Evolutionary conservation across 1,140 invertebrate genomes (phyloP).

Genomic region (Planococcus citri): DNA sequence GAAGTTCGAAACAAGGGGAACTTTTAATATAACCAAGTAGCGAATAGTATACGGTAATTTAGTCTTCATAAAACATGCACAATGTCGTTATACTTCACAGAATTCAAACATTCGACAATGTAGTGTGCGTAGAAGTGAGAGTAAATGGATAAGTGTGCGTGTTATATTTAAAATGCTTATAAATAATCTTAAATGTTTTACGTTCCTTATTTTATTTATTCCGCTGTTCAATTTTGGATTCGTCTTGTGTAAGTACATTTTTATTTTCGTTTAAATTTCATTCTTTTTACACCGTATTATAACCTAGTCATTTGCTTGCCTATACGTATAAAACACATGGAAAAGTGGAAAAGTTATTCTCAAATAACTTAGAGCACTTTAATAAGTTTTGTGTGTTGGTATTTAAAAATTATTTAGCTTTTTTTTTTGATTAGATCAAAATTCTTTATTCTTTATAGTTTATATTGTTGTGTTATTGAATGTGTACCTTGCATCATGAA

Average conservation of each 20-base stretch:
- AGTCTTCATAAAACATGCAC: constrained; percentile 17
- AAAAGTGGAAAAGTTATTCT: too few relatives aligned
- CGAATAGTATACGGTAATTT: constrained; percentile 14
- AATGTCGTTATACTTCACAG: constrained; percentile 1
- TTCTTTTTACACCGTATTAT: too few relatives aligned
- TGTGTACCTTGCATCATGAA: too few relatives aligned
- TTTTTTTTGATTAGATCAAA: too few relatives aligned
- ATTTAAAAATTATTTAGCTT: too few relatives aligned
- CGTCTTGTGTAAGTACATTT: constrained; percentile 10
- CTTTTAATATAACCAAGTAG: constrained; percentile 5
- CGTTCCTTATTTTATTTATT: constrained; percentile 16
- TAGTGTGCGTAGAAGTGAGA: not conserved
- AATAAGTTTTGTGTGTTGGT: too few relatives aligned
- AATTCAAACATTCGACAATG: constrained; percentile 6
- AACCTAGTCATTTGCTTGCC: too few relatives aligned
- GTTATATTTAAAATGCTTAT: constrained; percentile 9
- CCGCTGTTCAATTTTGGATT: constrained; percentile 20
- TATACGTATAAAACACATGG: too few relatives aligned
- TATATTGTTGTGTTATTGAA: too few relatives aligned
- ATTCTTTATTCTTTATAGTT: too few relatives aligned
- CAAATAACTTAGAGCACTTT: too few relatives aligned
- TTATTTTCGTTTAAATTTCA: too few relatives aligned
- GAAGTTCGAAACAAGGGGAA: constrained; percentile 10
- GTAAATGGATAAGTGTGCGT: not conserved
- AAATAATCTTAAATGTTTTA: constrained; percentile 5